These are phyloP conservation scores for Chamaedrilus cognettii DNA, from an alignment of 2,888 invertebrate genomes.

Conservation along the genomic window DNA sequence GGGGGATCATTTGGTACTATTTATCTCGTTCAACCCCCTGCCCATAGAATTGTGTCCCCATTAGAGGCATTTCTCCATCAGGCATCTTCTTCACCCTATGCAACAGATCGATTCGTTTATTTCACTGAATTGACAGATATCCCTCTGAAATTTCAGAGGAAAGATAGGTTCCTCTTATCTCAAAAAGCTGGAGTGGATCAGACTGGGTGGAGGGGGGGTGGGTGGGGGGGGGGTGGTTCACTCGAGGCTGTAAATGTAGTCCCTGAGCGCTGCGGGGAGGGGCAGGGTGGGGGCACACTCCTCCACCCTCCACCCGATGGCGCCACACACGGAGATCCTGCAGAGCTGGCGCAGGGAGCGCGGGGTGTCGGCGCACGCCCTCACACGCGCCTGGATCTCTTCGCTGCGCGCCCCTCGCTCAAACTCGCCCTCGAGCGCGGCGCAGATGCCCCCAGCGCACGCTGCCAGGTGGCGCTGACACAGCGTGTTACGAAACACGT, in stretches of 20 bases:
- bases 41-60: too few species aligned
- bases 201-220: too few species aligned
- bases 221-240: too few species aligned
- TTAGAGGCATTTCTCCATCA: too few species aligned
- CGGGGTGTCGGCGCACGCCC: slow-evolving; percentile 25
- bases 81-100: too few species aligned
- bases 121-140: too few species aligned
- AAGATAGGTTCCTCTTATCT: too few species aligned
- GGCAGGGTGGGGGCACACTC: slow-evolving; percentile 28
- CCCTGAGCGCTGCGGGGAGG: slow-evolving; percentile 31
- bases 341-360: slow-evolving; percentile 34
- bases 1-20: too few species aligned
- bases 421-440: slow-evolving; percentile 36
- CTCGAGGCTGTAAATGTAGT: slow-evolving; percentile 30
- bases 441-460: slow-evolving; percentile 34
- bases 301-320: slow-evolving; percentile 32
- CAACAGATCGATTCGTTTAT: too few species aligned
- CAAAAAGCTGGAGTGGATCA: too few species aligned
- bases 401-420: slow-evolving; percentile 32
- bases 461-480: slow-evolving; percentile 28
- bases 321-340: slow-evolving; percentile 34
- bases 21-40: too few species aligned
- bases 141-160: too few species aligned
- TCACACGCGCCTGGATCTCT: slow-evolving; percentile 29
- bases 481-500: slow-evolving; percentile 37